A percentile compares a stretch with the other conserved stretches of the same genome.
phyloP scores from a whole-genome alignment of 1,140 invertebrate species.

The Lepidurus packardi region DNA sequence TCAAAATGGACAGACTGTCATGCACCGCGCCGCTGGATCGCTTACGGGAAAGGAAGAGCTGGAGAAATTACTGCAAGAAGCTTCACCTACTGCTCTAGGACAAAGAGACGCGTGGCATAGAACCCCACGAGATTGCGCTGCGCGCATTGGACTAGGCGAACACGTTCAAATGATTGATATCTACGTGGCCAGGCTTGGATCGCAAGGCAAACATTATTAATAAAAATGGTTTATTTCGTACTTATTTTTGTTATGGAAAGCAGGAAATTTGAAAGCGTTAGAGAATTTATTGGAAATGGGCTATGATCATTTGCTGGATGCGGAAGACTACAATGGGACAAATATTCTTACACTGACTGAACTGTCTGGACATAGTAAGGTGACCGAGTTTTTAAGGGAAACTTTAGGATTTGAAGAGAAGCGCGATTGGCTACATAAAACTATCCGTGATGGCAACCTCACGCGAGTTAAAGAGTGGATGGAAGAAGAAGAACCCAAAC shows the following conservation, averaged over 20 bases:
- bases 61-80: not conserved
- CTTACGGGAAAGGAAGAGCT: slow-evolving; percentile 35
- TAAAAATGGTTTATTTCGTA: too few species aligned
- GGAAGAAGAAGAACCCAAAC: slow-evolving; percentile 45
- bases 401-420: slow-evolving; percentile 61
- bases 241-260: too few species aligned
- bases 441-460: slow-evolving; percentile 61
- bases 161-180: not conserved
- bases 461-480: slow-evolving; percentile 55
- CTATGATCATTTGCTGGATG: slow-evolving; percentile 78
- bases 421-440: slow-evolving; percentile 67
- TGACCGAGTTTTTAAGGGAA: slow-evolving; percentile 56
- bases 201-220: slow-evolving; percentile 35
- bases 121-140: not conserved
- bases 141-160: not conserved
- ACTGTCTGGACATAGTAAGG: slow-evolving; percentile 57
- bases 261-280: slow-evolving; percentile 69
- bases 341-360: slow-evolving; percentile 62
- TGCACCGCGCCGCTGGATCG: slow-evolving; percentile 72
- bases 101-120: not conserved
- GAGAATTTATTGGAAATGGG: slow-evolving; percentile 72
- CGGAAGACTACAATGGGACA: slow-evolving; percentile 57
- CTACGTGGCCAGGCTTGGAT: not conserved
- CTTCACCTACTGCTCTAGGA: not conserved
- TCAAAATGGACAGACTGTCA: slow-evolving; percentile 76